These are phyloP conservation scores for Rhagium mordax DNA, from an alignment of 2,888 invertebrate species.

Conservation along the genomic window DNA sequence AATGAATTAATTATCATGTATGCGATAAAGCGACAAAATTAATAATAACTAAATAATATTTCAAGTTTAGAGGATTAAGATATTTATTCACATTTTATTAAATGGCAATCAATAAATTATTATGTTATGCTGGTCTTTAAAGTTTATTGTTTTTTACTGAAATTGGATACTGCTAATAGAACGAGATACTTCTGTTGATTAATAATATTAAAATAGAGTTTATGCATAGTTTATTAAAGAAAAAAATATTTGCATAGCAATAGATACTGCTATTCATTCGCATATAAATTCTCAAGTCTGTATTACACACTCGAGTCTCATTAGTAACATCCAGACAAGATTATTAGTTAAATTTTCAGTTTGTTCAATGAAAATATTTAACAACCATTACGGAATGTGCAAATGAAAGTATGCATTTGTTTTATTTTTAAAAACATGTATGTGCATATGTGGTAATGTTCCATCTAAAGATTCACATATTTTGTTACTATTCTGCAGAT, in stretches of 20 bases:
- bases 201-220: background rate
- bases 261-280: too few species aligned
- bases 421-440: too few species aligned
- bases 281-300: background rate
- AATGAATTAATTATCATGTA: slow-evolving; percentile 35
- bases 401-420: too few species aligned
- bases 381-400: too few species aligned
- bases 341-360: too few species aligned
- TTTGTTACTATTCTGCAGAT: too few species aligned
- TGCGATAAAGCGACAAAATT: slow-evolving; percentile 25
- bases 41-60: slow-evolving; percentile 31
- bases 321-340: background rate
- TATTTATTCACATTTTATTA: slow-evolving; percentile 26
- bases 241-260: too few species aligned
- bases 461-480: too few species aligned
- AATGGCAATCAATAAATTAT: slow-evolving; percentile 18
- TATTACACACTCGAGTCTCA: background rate
- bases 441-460: too few species aligned
- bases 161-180: slow-evolving; percentile 18
- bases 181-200: background rate
- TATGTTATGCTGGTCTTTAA: background rate
- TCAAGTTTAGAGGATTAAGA: slow-evolving; percentile 14
- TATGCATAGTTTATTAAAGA: background rate
- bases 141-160: slow-evolving; percentile 17
- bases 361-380: too few species aligned